Evolutionary conservation across 2,888 invertebrate species (phyloP), one percentile per base, ranked within the genome.

Genomic region (Epiblema foenella): DNA sequence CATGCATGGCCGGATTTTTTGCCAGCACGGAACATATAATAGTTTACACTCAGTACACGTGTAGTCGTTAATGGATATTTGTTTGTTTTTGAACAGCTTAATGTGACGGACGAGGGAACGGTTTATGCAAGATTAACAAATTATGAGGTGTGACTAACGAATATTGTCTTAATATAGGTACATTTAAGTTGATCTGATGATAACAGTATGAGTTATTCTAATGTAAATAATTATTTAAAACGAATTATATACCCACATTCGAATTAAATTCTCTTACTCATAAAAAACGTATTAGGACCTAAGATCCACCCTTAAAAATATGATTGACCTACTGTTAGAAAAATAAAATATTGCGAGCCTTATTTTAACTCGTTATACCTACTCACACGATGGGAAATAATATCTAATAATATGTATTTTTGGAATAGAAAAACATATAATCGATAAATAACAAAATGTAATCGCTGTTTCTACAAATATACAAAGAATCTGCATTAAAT

Each of bases 1-100:
- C 82, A 82, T 83, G 85, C 84, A 83, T 85, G 85, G 81, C 77
- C 75, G 75, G 71, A 73, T 78, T 82, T 81, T 81, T 81, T 70
- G 79, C 79, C 78, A 78, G 81, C 79, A 79, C 81, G 80, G 76
- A 82, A 83, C 81, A 77, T 76, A 81, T 82, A 81, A 80, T 83
- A 81, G 79, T 83, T 80, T 71, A 78, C 77, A 77, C 82, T 81
- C 57, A 17, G 59, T 39, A 66, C 70, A 70, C 59, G 66, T 73
- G 81, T 77, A 77, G 74, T 81, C 77, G 77, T 75, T 81, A 81
- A 77, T 79, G 75, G 78, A 79, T 80, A 78, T 71, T 67, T 71
- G 66, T 71, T 71, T 71, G 71, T 71, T 67, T 67, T 71, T 57
- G 17, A 54, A 60, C 54, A 37, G 54, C n/a, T 24, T 39, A n/a